Evolutionary conservation across 2,888 invertebrate species (phyloP).

Genomic region (Bellardia pandia): DNA sequence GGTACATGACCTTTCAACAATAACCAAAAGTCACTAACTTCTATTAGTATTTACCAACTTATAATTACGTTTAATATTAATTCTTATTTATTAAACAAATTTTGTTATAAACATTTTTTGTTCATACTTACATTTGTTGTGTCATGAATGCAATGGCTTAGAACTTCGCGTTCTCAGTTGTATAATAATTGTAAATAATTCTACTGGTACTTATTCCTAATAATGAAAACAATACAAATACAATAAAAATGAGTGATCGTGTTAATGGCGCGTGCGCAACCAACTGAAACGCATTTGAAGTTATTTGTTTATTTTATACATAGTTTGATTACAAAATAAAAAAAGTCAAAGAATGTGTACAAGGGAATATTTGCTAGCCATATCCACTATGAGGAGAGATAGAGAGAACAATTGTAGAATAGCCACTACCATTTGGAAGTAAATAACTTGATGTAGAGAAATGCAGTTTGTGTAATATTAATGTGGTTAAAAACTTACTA

Average conservation of each 20-base stretch:
- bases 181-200: constrained; percentile 48
- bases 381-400: neutral
- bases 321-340: constrained; percentile 32
- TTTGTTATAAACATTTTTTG: neutral
- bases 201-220: constrained; percentile 5
- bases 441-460: neutral
- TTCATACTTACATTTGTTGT: constrained; percentile 13
- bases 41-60: constrained; percentile 16
- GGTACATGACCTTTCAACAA: constrained; percentile 66
- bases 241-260: constrained; percentile 53
- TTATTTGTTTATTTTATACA: constrained; percentile 6
- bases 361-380: constrained; percentile 23
- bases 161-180: constrained; percentile 50
- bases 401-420: neutral
- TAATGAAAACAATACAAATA: constrained; percentile 55
- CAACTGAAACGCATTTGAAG: constrained; percentile 77
- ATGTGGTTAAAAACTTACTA: neutral
- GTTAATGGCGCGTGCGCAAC: constrained; percentile 79
- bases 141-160: constrained; percentile 51
- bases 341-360: constrained; percentile 18
- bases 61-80: constrained; percentile 40
- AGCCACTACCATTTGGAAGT: neutral
- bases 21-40: constrained; percentile 31
- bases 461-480: neutral
- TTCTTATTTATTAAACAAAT: constrained; percentile 10